Evolutionary conservation across 1,140 invertebrate species (phyloP).

Genomic region (Drosophila repleta): DNA sequence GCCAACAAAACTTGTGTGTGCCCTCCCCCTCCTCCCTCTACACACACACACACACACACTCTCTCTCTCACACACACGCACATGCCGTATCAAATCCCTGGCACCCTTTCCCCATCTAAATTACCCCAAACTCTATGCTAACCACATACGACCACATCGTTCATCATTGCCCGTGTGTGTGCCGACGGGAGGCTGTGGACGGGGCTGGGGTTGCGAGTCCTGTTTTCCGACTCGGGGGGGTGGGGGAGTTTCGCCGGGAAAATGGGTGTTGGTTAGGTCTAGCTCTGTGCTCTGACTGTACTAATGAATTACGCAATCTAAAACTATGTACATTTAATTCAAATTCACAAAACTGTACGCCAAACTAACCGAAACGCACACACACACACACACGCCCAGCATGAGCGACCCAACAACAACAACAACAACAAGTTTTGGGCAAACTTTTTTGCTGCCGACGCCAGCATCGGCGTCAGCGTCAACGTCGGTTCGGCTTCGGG

Average conservation of each 20-base stretch:
- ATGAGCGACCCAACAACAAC: conserved; percentile 12
- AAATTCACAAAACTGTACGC: conserved; percentile 82
- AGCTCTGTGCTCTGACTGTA: conserved; percentile 65
- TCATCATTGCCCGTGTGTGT: conserved; percentile 76
- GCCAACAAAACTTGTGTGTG: conserved; percentile 9
- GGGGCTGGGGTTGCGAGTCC: conserved; percentile 1
- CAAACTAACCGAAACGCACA: conserved; percentile 75
- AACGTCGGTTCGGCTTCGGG: conserved; percentile 37
- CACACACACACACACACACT: conserved; percentile 26
- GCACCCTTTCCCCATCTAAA: conserved; percentile 30
- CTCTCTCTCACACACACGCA: background rate
- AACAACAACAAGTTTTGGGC: conserved; percentile 66
- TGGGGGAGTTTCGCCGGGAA: background rate
- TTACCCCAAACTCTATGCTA: conserved; percentile 55
- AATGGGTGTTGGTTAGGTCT: conserved; percentile 58
- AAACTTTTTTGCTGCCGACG: conserved; percentile 65
- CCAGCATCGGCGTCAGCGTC: conserved; percentile 36
- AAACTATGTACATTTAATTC: conserved; percentile 83
- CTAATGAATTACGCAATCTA: conserved; percentile 84
- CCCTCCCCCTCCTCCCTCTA: background rate
- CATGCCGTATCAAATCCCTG: conserved; percentile 34
- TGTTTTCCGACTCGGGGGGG: conserved; percentile 1
- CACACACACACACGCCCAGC: conserved; percentile 23
- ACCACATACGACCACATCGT: conserved; percentile 82
- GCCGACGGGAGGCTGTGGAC: conserved; percentile 35